A percentile compares a stretch with the other conserved stretches of the same genome.
Evolutionary conservation across 2,797 vertebrate genomes (phyloP).

Genomic region (Margarornis squamiger): DNA sequence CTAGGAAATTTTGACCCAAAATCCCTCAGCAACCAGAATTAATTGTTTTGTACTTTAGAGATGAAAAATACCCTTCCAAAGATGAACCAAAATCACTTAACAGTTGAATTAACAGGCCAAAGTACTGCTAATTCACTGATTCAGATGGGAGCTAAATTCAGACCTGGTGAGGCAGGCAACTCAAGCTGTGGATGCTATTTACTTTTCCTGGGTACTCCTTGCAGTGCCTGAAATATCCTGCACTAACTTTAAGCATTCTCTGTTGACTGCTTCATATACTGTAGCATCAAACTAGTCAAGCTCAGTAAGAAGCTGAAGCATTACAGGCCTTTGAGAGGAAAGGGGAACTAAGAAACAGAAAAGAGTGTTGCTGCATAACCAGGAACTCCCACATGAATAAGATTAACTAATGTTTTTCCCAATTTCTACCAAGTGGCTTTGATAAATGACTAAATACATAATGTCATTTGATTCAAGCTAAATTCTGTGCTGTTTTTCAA

Average conservation of each 20-base stretch:
- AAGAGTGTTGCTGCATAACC: not conserved
- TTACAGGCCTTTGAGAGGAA: not conserved
- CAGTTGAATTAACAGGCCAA: not conserved
- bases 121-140: not conserved
- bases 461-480: conserved; percentile 64
- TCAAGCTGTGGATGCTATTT: not conserved
- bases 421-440: conserved; percentile 13
- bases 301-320: not conserved
- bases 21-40: not conserved
- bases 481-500: conserved; percentile 67
- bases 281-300: not conserved
- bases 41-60: not conserved
- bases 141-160: not conserved
- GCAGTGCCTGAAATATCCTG: not conserved
- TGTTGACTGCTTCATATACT: not conserved
- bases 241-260: not conserved
- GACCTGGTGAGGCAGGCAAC: not conserved
- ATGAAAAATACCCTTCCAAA: not conserved
- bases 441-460: conserved; percentile 46
- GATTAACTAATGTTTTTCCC: conserved; percentile 27
- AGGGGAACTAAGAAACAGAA: not conserved
- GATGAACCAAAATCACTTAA: not conserved
- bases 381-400: not conserved
- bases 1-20: not conserved
- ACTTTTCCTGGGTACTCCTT: conserved; percentile 1